Conservation (phyloP, 2,797 vertebrate genomes). For the Pipistrellus pygmaeus region DNA sequence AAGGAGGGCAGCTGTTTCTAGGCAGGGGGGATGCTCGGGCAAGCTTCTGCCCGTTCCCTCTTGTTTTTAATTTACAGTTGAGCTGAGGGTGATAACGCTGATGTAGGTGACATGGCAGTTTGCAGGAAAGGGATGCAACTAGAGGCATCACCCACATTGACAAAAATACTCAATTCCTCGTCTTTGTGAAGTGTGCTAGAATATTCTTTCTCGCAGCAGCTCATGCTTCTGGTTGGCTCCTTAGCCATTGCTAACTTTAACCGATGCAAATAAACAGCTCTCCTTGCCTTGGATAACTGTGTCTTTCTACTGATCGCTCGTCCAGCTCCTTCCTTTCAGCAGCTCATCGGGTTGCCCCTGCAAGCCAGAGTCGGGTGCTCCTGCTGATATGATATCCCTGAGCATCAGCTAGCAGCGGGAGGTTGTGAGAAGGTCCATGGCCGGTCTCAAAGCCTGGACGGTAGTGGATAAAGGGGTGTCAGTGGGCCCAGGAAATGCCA, state of each 20-base stretch:
- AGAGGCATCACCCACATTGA: neutral
- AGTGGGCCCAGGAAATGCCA: neutral
- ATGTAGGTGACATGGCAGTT: constrained; percentile 39
- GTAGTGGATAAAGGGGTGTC: neutral
- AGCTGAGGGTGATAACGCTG: constrained; percentile 26
- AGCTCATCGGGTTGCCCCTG: neutral
- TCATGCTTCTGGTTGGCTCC: neutral
- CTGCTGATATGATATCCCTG: fast-evolving
- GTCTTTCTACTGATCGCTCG: neutral
- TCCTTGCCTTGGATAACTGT: neutral
- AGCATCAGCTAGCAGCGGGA: too few relatives aligned
- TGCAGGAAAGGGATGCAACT: neutral
- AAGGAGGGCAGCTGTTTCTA: neutral
- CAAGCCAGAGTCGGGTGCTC: neutral
- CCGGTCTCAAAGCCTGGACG: neutral
- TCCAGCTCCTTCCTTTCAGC: neutral
- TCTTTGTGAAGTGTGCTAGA: neutral
- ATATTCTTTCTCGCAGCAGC: neutral
- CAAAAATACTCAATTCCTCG: neutral
- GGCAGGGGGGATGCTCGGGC: neutral
- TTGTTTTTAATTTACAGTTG: constrained; percentile 74
- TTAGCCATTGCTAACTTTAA: neutral
- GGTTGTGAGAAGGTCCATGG: neutral
- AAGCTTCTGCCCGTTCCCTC: constrained; percentile 51
- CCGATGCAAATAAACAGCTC: neutral